phyloP scores from a whole-genome alignment of 2,888 invertebrate genomes.

The Brenthis ino region DNA sequence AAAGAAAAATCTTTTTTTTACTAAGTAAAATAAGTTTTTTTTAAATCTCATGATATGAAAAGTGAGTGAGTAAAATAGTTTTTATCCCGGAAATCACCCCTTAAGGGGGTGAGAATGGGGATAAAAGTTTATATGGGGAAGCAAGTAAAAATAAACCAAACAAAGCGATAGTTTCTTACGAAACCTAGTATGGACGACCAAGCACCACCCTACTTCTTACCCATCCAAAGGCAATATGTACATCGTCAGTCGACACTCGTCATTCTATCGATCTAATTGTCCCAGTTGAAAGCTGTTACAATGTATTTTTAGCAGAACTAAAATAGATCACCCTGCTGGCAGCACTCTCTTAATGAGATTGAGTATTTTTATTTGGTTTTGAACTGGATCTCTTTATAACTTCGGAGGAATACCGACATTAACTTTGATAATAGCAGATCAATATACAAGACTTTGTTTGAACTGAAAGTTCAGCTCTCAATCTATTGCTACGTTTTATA shows the following conservation, averaged over 20 bases:
- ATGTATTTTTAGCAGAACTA: constrained; percentile 27
- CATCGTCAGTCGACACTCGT: constrained; percentile 26
- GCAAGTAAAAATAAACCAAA: constrained; percentile 1
- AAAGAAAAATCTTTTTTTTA: too few species aligned
- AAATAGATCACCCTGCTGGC: constrained; percentile 27
- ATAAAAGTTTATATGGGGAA: too few species aligned
- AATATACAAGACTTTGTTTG: constrained; percentile 3
- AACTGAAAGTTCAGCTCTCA: not conserved
- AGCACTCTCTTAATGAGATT: constrained; percentile 21
- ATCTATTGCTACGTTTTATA: not conserved
- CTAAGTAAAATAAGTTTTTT: too few species aligned
- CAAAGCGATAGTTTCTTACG: not conserved
- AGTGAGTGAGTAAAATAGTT: too few species aligned
- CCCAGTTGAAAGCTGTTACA: constrained; percentile 30
- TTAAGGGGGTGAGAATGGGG: too few species aligned
- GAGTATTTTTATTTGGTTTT: constrained; percentile 22
- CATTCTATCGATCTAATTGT: constrained; percentile 32
- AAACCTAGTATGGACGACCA: not conserved
- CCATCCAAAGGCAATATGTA: constrained; percentile 14
- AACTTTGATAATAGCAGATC: constrained; percentile 7
- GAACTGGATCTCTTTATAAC: constrained; percentile 15
- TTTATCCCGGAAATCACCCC: too few species aligned
- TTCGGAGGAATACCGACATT: not conserved
- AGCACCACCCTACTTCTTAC: not conserved
- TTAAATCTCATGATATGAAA: too few species aligned